phyloP scores from a whole-genome alignment of 2,113 vertebrate species.

The Solea solea region DNA sequence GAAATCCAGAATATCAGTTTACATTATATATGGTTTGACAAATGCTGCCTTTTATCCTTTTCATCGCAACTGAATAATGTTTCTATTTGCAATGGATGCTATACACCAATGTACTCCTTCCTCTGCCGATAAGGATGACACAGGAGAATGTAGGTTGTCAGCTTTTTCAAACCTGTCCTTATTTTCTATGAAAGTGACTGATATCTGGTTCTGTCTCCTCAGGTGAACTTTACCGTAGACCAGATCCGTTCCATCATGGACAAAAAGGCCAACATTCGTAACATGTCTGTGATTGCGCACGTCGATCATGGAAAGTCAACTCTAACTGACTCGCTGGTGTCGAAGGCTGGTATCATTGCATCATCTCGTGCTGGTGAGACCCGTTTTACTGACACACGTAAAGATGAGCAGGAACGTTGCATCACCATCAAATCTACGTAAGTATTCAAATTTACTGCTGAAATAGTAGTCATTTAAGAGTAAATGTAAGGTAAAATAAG shows the following conservation, averaged over 20 bases:
- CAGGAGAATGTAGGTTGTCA: too few species aligned
- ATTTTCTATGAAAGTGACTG: accelerated
- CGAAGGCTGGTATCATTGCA: conserved; percentile 97
- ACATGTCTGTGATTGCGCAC: conserved; percentile 98
- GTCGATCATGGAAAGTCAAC: conserved; percentile 98
- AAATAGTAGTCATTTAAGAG: too few species aligned
- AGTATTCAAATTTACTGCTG: conserved; percentile 51
- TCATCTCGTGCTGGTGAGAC: conserved; percentile 93
- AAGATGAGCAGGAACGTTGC: conserved; percentile 96
- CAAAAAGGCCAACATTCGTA: conserved; percentile 98
- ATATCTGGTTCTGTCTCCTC: background rate
- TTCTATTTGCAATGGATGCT: too few species aligned
- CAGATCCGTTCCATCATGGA: conserved; percentile 99
- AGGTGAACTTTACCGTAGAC: conserved; percentile 98
- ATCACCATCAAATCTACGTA: conserved; percentile 99
- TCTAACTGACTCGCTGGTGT: conserved; percentile 93
- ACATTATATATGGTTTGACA: too few species aligned
- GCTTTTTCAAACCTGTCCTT: background rate
- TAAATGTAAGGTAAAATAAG: too few species aligned
- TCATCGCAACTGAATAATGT: too few species aligned
- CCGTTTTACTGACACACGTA: conserved; percentile 93
- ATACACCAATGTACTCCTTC: too few species aligned
- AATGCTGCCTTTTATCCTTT: too few species aligned
- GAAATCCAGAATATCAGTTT: too few species aligned
- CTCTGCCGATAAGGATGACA: too few species aligned